Evolutionary conservation across 2,888 invertebrate species (phyloP), one percentile per base, ranked within the genome.

Genomic region (Cantharis flavilabris): DNA sequence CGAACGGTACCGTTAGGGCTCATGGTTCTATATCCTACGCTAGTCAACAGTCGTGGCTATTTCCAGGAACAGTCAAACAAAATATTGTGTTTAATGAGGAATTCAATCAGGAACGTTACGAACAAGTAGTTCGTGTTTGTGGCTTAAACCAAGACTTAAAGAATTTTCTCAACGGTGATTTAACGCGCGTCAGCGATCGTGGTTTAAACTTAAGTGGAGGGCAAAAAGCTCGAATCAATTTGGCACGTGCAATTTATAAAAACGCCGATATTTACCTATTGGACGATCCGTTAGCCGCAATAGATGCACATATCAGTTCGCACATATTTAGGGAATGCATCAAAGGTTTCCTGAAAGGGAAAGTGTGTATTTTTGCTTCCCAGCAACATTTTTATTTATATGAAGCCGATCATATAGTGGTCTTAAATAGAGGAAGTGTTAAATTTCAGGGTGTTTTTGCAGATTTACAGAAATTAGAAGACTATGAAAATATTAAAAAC

Each of bases 191-290:
- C 1, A 96, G 96, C 7, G 96, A 97, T 84, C 90, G 94, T 70
- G 96, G 96, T 9, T 91, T 94, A 0, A 93, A 94, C 26, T 88
- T 97, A 13, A 95, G 95, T 62, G 96, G 96, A 14, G 96, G 96
- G 11, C 96, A 96, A 88, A 92, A 93, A 86, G 95, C 96, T 2
- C 90, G 96, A 80, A 92, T 97, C 28, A 95, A 94, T 86, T 89
- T 97, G 62, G 75, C 75, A 4, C 26, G 75, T 16, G 71, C 75
- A 3, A 69, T 75, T 62, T 75, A 75, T 69, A 75, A 72, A 71
- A 16, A 64, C 10, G 71, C 75, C 3, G 75, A 75, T 72, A 72
- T 75, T 62, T 75, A 75, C 65, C 62, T 75, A 33, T 49, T 75
- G 11, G 75, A 75, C n/a, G 75, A 75, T 65, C 69, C 71, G 7